Base-by-base conservation (phyloP, 1,140 invertebrate genomes). In the Orchesella cincta region DNA sequence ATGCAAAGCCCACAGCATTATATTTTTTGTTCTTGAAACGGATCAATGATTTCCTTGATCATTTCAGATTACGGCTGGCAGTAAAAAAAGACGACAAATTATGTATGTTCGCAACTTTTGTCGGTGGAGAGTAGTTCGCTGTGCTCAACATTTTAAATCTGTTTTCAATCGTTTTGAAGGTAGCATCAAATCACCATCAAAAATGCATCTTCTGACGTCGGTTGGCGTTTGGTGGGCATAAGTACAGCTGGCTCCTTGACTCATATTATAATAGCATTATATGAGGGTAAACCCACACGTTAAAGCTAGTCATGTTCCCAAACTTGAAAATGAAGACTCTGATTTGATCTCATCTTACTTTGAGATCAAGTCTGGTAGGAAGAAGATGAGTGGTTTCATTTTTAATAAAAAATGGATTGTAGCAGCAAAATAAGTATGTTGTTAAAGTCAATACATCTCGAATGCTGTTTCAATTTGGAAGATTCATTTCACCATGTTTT, bases 331-430 rank as follows among this genome's bases (percentile, higher is more conserved):
- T 46, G 20, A 46, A 12, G 20, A 46, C 20, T 20, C 20, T 46
- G 39, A 46, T 46, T 33, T 67, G 3, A 67, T 33, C 31, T 12
- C 33, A 26, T 67, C 26, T 8, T 31, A 33, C 14, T n/a, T 67
- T 67, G 8, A 3, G 14, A 67, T 67, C 62, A 67, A 67, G 33
- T 67, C 62, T 67, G 62, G 62, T 67, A 67, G 62, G 62, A 67
- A 29, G 29, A 67, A 14, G 31, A 67, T 33, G 62, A 67, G 26
- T 67, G 62, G 62, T 67, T 67, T 46, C 39, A 46, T 8, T 67
- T 67, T 3, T 3, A 14, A 67, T 29, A 57, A 57, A 26, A 57
- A 57, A 12, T 57, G 20, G 20, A 46, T 46, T 46, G 39, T 46
- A 8, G 20, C 39, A 8, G 8, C 39, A 46, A 46, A 12, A 46